Evolutionary conservation across 2,113 vertebrate genomes (phyloP).

Genomic region (Pteruthius melanotis): DNA sequence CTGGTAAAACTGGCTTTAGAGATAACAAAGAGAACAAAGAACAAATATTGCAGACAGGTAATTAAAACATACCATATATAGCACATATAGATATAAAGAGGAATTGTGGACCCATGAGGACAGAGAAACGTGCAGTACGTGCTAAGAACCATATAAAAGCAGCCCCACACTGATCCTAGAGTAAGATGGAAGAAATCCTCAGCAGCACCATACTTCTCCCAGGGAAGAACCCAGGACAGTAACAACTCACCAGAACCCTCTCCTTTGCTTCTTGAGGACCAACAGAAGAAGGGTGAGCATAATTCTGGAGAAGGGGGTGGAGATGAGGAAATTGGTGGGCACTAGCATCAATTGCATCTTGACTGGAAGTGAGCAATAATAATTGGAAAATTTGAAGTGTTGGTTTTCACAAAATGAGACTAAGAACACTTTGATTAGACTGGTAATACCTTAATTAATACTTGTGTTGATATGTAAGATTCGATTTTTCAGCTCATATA

Average conservation of each 20-base stretch:
- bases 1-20: not conserved
- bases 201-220: not conserved
- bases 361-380: not conserved
- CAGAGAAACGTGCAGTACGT: not conserved
- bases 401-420: not conserved
- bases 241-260: not conserved
- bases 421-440: not conserved
- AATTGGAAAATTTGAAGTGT: not conserved
- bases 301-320: not conserved
- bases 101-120: not conserved
- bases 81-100: not conserved
- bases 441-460: not conserved
- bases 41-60: not conserved
- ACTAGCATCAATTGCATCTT: not conserved
- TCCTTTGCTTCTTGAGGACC: not conserved
- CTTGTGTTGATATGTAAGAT: not conserved
- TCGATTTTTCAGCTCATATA: not conserved
- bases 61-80: not conserved
- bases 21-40: slow-evolving; percentile 49
- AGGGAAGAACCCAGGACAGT: not conserved
- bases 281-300: not conserved
- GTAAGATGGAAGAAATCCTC: not conserved
- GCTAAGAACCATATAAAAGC: slow-evolving; percentile 42
- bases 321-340: not conserved
- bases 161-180: not conserved